Conservation (phyloP, 2,113 vertebrate species). For the Cnemophilus loriae region DNA sequence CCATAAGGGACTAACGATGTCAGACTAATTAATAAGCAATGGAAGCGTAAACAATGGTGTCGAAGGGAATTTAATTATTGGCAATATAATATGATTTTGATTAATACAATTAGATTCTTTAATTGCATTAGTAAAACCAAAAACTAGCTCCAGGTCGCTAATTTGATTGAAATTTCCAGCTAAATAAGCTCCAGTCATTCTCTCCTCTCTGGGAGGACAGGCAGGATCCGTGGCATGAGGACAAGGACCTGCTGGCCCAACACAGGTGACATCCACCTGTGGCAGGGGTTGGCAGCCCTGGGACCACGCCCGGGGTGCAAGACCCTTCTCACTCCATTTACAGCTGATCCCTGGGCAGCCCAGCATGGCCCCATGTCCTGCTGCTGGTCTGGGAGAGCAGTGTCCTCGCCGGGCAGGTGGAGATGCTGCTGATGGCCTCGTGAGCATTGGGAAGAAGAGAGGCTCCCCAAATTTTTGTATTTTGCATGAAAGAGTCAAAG, state of each 20-base stretch:
- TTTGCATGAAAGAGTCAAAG: accelerated
- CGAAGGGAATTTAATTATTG: constrained; percentile 63
- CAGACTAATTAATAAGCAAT: constrained; percentile 33
- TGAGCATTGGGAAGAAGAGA: neutral
- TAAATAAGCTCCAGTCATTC: neutral
- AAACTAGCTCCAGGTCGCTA: neutral
- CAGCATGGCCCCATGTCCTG: accelerated
- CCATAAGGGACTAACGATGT: neutral
- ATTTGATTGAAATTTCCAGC: constrained; percentile 6
- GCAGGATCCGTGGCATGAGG: neutral
- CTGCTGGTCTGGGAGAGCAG: accelerated
- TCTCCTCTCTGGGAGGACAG: neutral
- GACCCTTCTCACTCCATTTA: accelerated
- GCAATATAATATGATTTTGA: constrained; percentile 46
- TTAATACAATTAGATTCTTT: constrained; percentile 52
- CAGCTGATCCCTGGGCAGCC: no score
- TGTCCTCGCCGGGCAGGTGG: accelerated
- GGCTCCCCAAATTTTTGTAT: accelerated
- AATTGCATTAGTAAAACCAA: constrained; percentile 35
- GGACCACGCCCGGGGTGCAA: accelerated
- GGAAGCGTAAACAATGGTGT: constrained; percentile 34
- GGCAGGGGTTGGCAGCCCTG: neutral
- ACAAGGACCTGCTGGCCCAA: neutral
- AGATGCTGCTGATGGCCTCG: neutral
- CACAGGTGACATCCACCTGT: accelerated